Base-by-base conservation (phyloP, 2,113 vertebrate genomes). In the Sinosuthora webbiana region DNA sequence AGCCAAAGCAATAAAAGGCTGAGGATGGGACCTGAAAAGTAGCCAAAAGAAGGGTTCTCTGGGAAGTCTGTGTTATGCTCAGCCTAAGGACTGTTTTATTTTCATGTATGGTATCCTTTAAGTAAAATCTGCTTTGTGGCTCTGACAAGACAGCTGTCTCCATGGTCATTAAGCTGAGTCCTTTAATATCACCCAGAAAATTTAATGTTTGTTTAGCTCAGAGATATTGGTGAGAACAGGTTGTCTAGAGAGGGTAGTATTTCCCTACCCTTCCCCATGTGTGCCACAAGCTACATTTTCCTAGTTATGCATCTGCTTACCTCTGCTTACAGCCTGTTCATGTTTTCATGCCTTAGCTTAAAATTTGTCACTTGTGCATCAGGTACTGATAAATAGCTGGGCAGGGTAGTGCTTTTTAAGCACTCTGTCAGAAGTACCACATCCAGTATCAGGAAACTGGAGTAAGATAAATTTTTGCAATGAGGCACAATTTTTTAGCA, bases 1-100 rank as follows among this genome's bases (percentile, higher is more conserved):
- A 91, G 84, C 84, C 87, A 89, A 84, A 91, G 50, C 77, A 93
- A 87, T 87, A 85, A 89, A 90, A 73, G 35, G 16, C 74, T 83
- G 68, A 80, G 55, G 31, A 88, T 20, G 6, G 31, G 30, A 76
- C 47, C 39, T 91, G 87, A 93, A 94, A 83, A 70, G 37, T 2
- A 80, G 50, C 82, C 78, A 95, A 79, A 93, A 89, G 37, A 80
- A 57, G 24, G 12, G 24, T 55, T 80, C 14, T 80, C 39, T 65
- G 55, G n/a, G 63, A 95, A 76, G 65, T 56, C 64, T 50, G 10
- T 49, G 47, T 35, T 78, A 33, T 79, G 37, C 31, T 53, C 53
- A 76, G n/a, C 25, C 53, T 64, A 31, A 73, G 14, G 49, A 49
- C 60, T 33, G 5, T 31, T 62, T 83, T 85, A 10, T 68, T 63